A percentile compares a stretch with the other conserved stretches of the same genome.
Evolutionary conservation across 2,113 vertebrate genomes (phyloP).

Genomic region (Rattus rattus): DNA sequence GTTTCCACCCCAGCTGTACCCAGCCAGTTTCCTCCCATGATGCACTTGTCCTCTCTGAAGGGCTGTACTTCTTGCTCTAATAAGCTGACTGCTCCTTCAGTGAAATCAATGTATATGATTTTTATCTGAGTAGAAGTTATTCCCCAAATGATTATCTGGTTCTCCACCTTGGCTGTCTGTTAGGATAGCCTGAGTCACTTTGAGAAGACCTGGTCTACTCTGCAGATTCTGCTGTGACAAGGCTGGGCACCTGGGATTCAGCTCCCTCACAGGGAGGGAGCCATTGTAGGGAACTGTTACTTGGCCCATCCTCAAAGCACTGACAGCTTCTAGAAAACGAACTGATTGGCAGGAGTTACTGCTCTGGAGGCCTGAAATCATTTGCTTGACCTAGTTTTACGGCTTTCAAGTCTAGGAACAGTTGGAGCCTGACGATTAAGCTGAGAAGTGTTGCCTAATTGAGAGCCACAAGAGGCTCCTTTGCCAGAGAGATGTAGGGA

Average conservation of each 20-base stretch:
- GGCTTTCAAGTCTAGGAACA: slow-evolving; percentile 2
- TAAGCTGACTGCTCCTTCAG: neutral
- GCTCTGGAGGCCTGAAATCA: neutral
- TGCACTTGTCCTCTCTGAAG: neutral
- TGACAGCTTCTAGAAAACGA: neutral
- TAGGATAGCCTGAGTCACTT: neutral
- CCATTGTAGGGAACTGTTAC: accelerated
- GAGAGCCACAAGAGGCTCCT: slow-evolving; percentile 17
- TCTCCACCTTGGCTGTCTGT: neutral
- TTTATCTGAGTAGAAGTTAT: neutral
- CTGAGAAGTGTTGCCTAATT: neutral
- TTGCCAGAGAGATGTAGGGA: neutral
- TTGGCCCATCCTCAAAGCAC: neutral
- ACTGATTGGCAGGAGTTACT: neutral
- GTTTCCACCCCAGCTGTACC: accelerated
- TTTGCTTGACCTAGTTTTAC: slow-evolving; percentile 35
- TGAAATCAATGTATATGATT: neutral
- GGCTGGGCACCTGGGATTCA: neutral
- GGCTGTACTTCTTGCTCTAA: neutral
- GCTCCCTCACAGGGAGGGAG: accelerated
- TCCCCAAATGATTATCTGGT: neutral
- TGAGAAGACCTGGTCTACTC: neutral
- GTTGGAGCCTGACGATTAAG: neutral
- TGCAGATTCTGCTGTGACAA: accelerated
- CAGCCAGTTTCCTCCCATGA: neutral